These are phyloP conservation scores for Otis tarda DNA, from an alignment of 2,113 vertebrate genomes.

Conservation along the genomic window DNA sequence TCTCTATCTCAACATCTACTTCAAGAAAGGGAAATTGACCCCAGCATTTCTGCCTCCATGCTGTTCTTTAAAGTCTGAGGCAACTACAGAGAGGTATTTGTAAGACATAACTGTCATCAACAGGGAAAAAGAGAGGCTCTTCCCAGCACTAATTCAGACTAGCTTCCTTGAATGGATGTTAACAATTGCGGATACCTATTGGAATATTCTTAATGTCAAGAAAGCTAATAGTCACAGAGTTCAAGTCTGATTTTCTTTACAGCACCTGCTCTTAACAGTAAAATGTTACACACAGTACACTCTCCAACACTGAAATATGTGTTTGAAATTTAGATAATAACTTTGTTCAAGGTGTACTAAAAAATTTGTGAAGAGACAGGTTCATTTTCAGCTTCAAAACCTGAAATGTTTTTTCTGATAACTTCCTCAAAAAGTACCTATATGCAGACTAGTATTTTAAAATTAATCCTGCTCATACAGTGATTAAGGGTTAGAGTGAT, in stretches of 20 bases:
- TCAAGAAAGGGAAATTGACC: background rate
- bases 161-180: background rate
- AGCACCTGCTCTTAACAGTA: background rate
- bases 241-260: background rate
- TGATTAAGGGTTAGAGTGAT: slow-evolving; percentile 73
- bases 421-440: slow-evolving; percentile 73
- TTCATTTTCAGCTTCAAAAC: slow-evolving; percentile 71
- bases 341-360: background rate
- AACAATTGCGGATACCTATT: background rate
- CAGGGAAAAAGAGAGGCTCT: background rate
- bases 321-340: background rate
- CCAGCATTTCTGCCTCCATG: background rate
- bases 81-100: background rate
- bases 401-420: slow-evolving; percentile 57
- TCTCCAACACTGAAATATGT: background rate
- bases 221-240: background rate
- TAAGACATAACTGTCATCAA: background rate
- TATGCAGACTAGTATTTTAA: slow-evolving; percentile 52
- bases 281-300: background rate
- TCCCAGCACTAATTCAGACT: background rate
- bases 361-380: background rate
- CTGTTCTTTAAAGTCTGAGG: background rate
- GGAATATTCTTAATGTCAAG: background rate
- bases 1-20: background rate
- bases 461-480: slow-evolving; percentile 76